Evolutionary conservation across 1,140 invertebrate genomes (phyloP).

Genomic region (Hyphantria cunea): DNA sequence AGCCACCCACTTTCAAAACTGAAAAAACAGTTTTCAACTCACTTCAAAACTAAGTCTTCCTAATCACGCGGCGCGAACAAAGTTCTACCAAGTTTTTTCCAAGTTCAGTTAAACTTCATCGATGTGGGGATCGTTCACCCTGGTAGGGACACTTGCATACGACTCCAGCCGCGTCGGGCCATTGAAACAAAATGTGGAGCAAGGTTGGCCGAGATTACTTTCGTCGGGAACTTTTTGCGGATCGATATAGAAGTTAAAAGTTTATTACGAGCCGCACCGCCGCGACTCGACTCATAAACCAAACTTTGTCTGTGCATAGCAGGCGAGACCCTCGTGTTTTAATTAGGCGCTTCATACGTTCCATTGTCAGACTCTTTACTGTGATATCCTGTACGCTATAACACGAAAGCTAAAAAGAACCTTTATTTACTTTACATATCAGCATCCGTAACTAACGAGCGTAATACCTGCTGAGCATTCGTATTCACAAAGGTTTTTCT

Average conservation of each 20-base stretch:
- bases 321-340: slow-evolving; percentile 31
- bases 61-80: slow-evolving; percentile 79
- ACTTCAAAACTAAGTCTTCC: slow-evolving; percentile 81
- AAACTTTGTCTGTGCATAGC: slow-evolving; percentile 32
- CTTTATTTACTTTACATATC: slow-evolving; percentile 79
- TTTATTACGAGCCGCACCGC: slow-evolving; percentile 56
- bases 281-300: slow-evolving; percentile 56
- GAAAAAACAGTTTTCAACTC: slow-evolving; percentile 76
- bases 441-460: slow-evolving; percentile 73
- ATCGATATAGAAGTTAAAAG: slow-evolving; percentile 76
- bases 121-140: slow-evolving; percentile 76
- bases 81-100: slow-evolving; percentile 75
- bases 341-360: slow-evolving; percentile 34
- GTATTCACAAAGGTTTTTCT: slow-evolving; percentile 79
- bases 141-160: slow-evolving; percentile 78
- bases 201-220: slow-evolving; percentile 77
- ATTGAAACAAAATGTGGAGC: slow-evolving; percentile 78
- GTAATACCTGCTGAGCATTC: slow-evolving; percentile 77
- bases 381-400: slow-evolving; percentile 11
- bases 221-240: slow-evolving; percentile 71
- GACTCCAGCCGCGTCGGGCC: slow-evolving; percentile 58
- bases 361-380: slow-evolving; percentile 6
- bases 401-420: slow-evolving; percentile 53
- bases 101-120: slow-evolving; percentile 77
- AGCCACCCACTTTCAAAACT: slow-evolving; percentile 81